These are phyloP conservation scores for Aselliscus stoliczkanus DNA, from an alignment of 2,797 vertebrate species.

Conservation along the genomic window DNA sequence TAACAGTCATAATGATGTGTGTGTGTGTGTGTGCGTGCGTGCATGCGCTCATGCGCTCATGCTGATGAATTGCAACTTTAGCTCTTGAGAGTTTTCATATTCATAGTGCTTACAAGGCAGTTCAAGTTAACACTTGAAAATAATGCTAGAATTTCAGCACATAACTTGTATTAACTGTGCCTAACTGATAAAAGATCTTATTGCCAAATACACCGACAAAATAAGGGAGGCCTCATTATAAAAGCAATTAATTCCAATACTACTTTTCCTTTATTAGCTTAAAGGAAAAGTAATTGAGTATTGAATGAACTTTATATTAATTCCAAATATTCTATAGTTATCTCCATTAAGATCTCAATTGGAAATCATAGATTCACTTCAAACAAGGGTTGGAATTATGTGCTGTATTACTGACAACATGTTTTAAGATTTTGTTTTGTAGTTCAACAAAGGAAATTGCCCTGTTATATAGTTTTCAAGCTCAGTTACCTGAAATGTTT, in stretches of 20 bases:
- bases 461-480: neutral
- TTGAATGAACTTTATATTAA: neutral
- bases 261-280: neutral
- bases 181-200: neutral
- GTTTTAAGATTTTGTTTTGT: neutral
- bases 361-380: neutral
- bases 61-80: neutral
- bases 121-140: conserved; percentile 2
- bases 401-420: neutral
- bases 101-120: neutral
- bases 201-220: neutral
- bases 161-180: neutral
- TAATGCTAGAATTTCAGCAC: neutral
- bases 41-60: no score
- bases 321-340: neutral
- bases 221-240: neutral
- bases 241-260: neutral
- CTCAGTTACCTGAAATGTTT: neutral
- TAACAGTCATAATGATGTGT: neutral
- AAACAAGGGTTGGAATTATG: neutral
- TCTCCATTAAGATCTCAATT: neutral
- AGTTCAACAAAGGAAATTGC: neutral
- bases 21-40: neutral
- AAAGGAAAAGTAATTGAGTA: neutral
- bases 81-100: neutral